Conservation (phyloP, 2,888 invertebrate species). For the Macrosiphum euphorbiae region DNA sequence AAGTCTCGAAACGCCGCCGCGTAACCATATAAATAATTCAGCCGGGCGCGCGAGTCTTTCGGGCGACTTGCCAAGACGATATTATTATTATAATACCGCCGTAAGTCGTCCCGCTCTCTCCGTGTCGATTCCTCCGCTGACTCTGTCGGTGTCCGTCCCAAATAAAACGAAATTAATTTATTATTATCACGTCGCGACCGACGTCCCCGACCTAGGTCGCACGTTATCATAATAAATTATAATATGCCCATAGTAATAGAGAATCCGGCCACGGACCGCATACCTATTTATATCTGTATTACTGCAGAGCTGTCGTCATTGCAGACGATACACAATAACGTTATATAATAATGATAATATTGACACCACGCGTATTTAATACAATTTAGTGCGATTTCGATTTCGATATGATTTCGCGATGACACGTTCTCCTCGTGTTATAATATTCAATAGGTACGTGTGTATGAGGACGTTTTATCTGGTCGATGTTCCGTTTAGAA, state of each 20-base stretch:
- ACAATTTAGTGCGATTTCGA: not conserved
- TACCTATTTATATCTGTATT: not conserved
- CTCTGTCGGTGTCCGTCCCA: not conserved
- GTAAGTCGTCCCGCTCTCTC: not conserved
- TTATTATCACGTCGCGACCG: conserved; percentile 4
- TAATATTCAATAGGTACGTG: not conserved
- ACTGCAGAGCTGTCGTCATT: not conserved
- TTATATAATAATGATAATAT: not conserved
- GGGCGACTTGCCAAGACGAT: conserved; percentile 34
- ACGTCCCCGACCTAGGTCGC: not conserved
- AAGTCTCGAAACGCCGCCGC: not conserved
- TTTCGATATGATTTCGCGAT: not conserved
- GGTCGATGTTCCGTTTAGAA: not conserved
- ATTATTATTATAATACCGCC: conserved; percentile 4
- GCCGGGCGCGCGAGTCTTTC: conserved; percentile 10
- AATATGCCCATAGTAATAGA: not conserved
- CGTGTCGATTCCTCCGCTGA: not conserved
- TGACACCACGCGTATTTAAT: not conserved
- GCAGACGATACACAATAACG: not conserved
- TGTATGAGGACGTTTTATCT: not conserved
- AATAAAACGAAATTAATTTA: conserved; percentile 10
- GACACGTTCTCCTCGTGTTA: not conserved
- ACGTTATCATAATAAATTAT: not conserved
- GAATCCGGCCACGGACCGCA: not conserved
- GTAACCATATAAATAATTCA: conserved; percentile 58